Conservation (phyloP, 2,797 vertebrate species). For the Hoplostethus atlanticus region DNA sequence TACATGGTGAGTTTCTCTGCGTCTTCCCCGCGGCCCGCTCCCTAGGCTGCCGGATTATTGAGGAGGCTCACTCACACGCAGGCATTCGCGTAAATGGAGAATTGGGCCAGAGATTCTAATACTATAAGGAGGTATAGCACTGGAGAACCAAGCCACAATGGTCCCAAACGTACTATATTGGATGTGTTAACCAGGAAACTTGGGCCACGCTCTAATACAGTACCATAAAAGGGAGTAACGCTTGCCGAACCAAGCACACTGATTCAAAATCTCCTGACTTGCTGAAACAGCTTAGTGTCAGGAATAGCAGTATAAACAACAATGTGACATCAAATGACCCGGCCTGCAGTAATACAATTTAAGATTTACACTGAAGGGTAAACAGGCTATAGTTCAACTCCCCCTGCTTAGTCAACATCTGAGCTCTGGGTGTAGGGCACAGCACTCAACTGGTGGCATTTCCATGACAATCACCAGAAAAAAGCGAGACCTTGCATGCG, state of each 20-base stretch:
- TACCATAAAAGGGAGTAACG: too few species aligned
- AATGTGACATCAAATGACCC: background rate
- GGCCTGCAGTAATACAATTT: too few species aligned
- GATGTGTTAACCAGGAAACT: background rate
- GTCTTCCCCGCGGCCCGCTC: background rate
- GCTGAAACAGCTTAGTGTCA: background rate
- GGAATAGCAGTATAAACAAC: background rate
- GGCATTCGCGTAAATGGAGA: slow-evolving; percentile 15
- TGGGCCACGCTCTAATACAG: background rate
- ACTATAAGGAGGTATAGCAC: background rate
- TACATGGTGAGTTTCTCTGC: slow-evolving; percentile 91
- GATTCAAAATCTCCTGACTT: background rate
- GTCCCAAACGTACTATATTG: background rate
- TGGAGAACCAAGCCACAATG: background rate
- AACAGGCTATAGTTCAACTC: background rate
- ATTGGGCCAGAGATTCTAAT: slow-evolving; percentile 21
- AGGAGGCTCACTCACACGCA: slow-evolving; percentile 29
- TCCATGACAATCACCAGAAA: too few species aligned
- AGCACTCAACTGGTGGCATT: too few species aligned
- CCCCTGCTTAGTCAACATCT: background rate
- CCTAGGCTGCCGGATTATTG: slow-evolving; percentile 50
- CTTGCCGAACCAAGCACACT: too few species aligned
- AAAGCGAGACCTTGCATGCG: too few species aligned
- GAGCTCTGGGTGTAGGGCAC: background rate
- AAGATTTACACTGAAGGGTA: background rate